These are phyloP conservation scores for Saguinus midas DNA, from an alignment of 2,113 vertebrate genomes.

Conservation along the genomic window DNA sequence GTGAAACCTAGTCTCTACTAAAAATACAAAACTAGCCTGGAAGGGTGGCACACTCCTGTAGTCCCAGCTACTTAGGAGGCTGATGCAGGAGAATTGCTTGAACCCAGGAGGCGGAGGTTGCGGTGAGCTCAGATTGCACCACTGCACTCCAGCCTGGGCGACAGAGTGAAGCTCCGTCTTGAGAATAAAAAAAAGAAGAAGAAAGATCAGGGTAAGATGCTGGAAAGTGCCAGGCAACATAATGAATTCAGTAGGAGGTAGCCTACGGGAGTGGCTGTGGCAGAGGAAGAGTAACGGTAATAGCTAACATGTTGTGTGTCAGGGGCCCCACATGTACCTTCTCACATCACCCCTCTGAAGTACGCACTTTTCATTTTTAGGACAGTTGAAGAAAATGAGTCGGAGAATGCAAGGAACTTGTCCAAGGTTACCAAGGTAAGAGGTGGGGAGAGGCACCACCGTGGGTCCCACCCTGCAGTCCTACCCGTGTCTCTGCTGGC, in stretches of 20 bases:
- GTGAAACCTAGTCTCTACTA: too few relatives aligned
- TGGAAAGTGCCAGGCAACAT: rapidly evolving
- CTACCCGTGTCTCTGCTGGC: not conserved
- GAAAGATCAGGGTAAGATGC: not conserved
- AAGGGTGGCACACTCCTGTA: too few relatives aligned
- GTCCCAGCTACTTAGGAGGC: too few relatives aligned
- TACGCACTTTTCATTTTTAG: not conserved
- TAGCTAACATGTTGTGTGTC: not conserved
- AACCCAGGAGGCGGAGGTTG: too few relatives aligned
- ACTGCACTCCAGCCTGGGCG: too few relatives aligned
- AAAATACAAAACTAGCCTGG: too few relatives aligned
- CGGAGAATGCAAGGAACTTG: not conserved
- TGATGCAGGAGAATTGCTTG: too few relatives aligned
- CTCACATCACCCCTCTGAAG: not conserved
- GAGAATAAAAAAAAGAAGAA: too few relatives aligned
- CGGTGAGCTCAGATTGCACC: too few relatives aligned
- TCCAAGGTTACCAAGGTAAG: not conserved
- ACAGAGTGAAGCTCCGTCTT: too few relatives aligned
- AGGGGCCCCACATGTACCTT: rapidly evolving
- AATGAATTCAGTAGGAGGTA: not conserved
- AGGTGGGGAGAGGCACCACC: not conserved
- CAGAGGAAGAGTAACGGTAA: not conserved
- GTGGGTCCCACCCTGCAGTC: not conserved
- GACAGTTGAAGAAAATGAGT: not conserved
- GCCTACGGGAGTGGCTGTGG: rapidly evolving